Conservation (phyloP, 2,113 vertebrate genomes). For the Xiphophorus couchianus region DNA sequence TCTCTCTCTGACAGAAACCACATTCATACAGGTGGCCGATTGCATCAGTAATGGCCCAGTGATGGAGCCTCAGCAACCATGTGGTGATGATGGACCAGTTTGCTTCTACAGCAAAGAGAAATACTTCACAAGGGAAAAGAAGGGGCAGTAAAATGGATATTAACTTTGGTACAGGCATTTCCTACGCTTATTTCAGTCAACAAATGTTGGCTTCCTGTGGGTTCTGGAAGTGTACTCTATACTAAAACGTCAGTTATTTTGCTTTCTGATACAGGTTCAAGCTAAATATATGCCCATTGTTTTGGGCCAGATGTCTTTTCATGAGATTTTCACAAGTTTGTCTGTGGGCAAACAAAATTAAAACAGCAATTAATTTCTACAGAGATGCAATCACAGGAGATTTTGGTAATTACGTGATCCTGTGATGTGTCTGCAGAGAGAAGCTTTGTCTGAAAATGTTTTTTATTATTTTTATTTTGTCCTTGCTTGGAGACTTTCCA, state of each 20-base stretch:
- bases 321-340: constrained; percentile 38
- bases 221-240: not conserved
- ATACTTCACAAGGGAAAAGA: constrained; percentile 26
- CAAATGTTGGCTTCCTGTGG: constrained; percentile 18
- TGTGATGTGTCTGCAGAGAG: constrained; percentile 51
- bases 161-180: not conserved
- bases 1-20: constrained; percentile 28
- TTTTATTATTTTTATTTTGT: constrained; percentile 57
- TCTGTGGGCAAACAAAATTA: constrained; percentile 59
- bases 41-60: constrained; percentile 57
- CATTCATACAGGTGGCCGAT: constrained; percentile 60
- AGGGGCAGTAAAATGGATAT: constrained; percentile 5
- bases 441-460: constrained; percentile 50
- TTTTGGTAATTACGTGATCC: constrained; percentile 51
- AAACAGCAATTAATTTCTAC: constrained; percentile 66
- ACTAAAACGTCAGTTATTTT: constrained; percentile 30
- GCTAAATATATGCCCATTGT: constrained; percentile 20
- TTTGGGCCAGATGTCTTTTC: constrained; percentile 27
- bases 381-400: constrained; percentile 51
- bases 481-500: constrained; percentile 70
- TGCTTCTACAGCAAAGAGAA: constrained; percentile 9
- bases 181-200: constrained; percentile 11
- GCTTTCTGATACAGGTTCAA: constrained; percentile 28
- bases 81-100: constrained; percentile 16
- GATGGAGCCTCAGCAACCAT: constrained; percentile 32